Percentiles rank a stretch among this genome's conserved stretches.
These are phyloP conservation scores for Hybos culiciformis DNA, from an alignment of 2,888 invertebrate species.

Conservation along the genomic window DNA sequence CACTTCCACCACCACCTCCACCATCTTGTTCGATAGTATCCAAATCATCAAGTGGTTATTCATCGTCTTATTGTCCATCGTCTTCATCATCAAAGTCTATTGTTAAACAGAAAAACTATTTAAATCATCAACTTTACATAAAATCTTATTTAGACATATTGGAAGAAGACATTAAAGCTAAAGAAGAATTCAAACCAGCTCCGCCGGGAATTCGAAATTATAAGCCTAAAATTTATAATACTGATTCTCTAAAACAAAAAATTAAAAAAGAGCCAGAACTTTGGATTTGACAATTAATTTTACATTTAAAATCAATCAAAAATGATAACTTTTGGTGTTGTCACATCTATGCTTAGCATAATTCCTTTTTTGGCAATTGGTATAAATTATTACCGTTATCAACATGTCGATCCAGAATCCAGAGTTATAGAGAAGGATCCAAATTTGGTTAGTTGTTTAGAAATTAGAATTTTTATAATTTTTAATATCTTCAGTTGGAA, in stretches of 20 bases:
- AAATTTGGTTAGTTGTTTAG: conserved; percentile 38
- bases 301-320: conserved; percentile 12
- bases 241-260: conserved; percentile 13
- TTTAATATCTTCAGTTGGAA: background rate
- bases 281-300: conserved; percentile 45
- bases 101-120: conserved; percentile 36
- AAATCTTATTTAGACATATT: conserved; percentile 41
- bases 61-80: conserved; percentile 31
- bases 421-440: conserved; percentile 49
- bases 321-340: conserved; percentile 43
- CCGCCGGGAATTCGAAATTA: conserved; percentile 54
- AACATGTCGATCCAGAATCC: conserved; percentile 69
- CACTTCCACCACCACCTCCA: conserved; percentile 18
- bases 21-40: too few relatives aligned
- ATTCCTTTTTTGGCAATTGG: conserved; percentile 71
- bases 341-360: conserved; percentile 56
- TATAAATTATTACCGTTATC: conserved; percentile 66
- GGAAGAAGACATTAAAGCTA: conserved; percentile 38
- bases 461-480: background rate
- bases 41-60: conserved; percentile 31
- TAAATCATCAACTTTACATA: conserved; percentile 41
- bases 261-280: conserved; percentile 39
- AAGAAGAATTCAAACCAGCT: conserved; percentile 37
- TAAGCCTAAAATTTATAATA: conserved; percentile 52
- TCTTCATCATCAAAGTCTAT: conserved; percentile 28